Evolutionary conservation across 2,888 invertebrate genomes (phyloP), one percentile per base, ranked within the genome.

Genomic region (Mycalesis mineus): DNA sequence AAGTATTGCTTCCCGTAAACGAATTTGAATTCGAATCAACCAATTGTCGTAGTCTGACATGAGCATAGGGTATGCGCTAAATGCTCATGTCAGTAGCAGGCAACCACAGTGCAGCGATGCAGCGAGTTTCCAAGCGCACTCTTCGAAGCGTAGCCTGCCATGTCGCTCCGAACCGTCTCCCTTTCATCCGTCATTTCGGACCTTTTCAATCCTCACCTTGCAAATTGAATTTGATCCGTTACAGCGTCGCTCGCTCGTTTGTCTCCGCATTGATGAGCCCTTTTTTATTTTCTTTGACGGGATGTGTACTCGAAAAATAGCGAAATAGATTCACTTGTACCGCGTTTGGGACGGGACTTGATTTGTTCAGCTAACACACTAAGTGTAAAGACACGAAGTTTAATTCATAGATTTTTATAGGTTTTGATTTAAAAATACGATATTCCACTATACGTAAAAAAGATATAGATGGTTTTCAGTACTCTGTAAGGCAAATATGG

Each of bases 161-260:
- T 53, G 53, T 53, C 53, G 61, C 58, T 51, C 48, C 54, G 57
- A 59, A 44, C 58, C 57, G 64, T 61, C 49, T 61, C 63, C 56
- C 64, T 65, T 71, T 72, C 76, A 75, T 77, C 75, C 78, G 79
- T 84, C 83, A 82, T 80, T 81, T 82, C 74, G 73, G 75, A 84
- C 87, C 86, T 84, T 82, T 80, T 86, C 87, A 85, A 83, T 84
- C 77, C 77, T 74, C 85, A 77, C 80, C 80, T 80, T 77, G 74
- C 82, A 87, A 88, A 88, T 88, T 88, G 85, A 88, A 88, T 88
- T 88, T 84, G 84, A 88, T 84, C 83, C 78, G 80, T 77, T 82
- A 81, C 79, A 77, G 71, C 80, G 78, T 79, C 78, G 75, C 78
- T 74, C 73, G 75, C 73, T 75, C 82, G 83, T 84, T 83, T 82